Conservation (phyloP, 1,140 invertebrate species). For the Leptonema lineaticorne region DNA sequence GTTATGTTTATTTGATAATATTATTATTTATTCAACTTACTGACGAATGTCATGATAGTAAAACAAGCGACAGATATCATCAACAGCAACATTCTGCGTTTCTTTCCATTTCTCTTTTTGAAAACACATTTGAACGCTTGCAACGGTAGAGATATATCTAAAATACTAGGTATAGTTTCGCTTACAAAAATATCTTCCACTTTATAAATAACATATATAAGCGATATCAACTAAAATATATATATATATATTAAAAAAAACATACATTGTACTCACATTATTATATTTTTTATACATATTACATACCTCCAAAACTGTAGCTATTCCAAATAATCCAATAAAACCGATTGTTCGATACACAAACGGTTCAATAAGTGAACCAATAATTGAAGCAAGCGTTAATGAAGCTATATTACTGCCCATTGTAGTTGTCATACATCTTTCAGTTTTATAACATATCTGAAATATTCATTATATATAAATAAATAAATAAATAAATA, state of each 20-base stretch:
- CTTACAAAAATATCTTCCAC: constrained; percentile 33
- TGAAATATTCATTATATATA: constrained; percentile 43
- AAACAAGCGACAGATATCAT: constrained; percentile 51
- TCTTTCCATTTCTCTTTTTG: constrained; percentile 47
- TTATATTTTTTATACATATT: too few relatives aligned
- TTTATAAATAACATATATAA: constrained; percentile 44
- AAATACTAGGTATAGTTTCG: constrained; percentile 30
- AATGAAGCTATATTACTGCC: constrained; percentile 51
- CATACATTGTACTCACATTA: neutral
- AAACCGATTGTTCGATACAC: constrained; percentile 51
- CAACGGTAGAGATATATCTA: constrained; percentile 42
- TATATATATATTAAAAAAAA: neutral
- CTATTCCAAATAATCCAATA: constrained; percentile 54
- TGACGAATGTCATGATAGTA: constrained; percentile 49
- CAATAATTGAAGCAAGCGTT: constrained; percentile 50
- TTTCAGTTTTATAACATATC: constrained; percentile 51
- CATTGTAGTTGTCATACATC: constrained; percentile 52
- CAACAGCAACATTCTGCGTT: constrained; percentile 48
- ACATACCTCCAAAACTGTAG: constrained; percentile 54
- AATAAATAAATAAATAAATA: neutral
- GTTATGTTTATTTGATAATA: too few relatives aligned
- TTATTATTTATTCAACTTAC: constrained; percentile 43
- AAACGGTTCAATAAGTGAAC: constrained; percentile 48
- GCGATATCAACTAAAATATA: constrained; percentile 41
- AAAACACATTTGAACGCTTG: constrained; percentile 50